Evolutionary conservation across 2,113 vertebrate species (phyloP).

Genomic region (Amazona vittata): DNA sequence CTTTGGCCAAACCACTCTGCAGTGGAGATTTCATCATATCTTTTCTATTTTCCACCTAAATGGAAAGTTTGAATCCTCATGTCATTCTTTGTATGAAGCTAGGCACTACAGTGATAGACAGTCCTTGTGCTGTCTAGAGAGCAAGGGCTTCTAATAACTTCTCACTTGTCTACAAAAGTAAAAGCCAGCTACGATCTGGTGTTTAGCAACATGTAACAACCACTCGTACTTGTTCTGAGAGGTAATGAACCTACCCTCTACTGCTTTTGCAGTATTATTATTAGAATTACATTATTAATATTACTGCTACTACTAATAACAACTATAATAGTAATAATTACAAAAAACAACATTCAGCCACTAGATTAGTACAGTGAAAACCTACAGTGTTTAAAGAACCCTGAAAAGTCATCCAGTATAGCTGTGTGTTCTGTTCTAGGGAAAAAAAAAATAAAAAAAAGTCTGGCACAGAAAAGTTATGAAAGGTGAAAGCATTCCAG

Average conservation of each 20-base stretch:
- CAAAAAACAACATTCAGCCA: background rate
- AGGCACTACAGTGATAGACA: background rate
- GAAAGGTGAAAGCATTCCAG: background rate
- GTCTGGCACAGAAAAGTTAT: background rate
- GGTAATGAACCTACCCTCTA: background rate
- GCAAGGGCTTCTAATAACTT: background rate
- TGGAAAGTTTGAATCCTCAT: background rate
- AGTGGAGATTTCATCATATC: background rate
- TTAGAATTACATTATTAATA: background rate
- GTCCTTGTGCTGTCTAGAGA: background rate
- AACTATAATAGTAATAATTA: background rate
- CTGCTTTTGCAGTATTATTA: background rate
- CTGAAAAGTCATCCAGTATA: background rate
- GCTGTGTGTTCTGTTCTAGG: background rate
- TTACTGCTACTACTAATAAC: background rate
- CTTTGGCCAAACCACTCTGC: background rate
- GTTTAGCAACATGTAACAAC: background rate
- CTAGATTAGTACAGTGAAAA: background rate
- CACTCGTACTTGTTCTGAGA: background rate
- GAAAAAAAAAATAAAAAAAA: background rate
- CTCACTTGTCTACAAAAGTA: background rate
- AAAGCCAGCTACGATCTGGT: constrained; percentile 15
- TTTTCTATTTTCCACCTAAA: background rate
- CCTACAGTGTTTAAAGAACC: background rate
- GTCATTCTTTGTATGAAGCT: background rate